Evolutionary conservation across 2,888 invertebrate species (phyloP).

Genomic region (Phasia obesa): DNA sequence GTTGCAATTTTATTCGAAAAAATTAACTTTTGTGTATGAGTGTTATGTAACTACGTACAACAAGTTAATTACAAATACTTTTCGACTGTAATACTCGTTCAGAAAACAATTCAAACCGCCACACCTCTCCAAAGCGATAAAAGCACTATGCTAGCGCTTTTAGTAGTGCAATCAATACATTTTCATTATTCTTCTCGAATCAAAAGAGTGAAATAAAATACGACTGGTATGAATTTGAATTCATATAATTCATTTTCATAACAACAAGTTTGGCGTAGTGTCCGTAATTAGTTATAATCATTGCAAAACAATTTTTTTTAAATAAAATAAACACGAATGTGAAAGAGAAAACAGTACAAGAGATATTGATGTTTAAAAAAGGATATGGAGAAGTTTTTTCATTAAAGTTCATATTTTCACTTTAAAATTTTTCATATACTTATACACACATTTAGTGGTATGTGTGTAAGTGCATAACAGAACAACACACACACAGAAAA

Average conservation of each 20-base stretch:
- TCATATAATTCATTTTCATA: background rate
- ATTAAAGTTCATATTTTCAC: slow-evolving; percentile 74
- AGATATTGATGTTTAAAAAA: slow-evolving; percentile 40
- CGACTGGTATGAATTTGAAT: background rate
- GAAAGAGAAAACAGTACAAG: slow-evolving; percentile 8
- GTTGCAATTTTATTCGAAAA: slow-evolving; percentile 62
- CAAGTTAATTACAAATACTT: slow-evolving; percentile 66
- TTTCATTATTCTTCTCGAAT: background rate
- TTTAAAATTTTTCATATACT: slow-evolving; percentile 54
- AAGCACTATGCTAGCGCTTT: slow-evolving; percentile 17
- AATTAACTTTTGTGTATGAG: slow-evolving; percentile 27
- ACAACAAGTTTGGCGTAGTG: background rate
- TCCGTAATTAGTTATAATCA: slow-evolving; percentile 9
- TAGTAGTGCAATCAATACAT: background rate
- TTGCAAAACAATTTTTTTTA: slow-evolving; percentile 38
- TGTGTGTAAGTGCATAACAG: slow-evolving; percentile 3
- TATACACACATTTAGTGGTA: background rate
- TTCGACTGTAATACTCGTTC: slow-evolving; percentile 46
- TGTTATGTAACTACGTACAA: slow-evolving; percentile 37
- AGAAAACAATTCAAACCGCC: no score
- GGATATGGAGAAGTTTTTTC: slow-evolving; percentile 72
- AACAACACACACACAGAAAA: slow-evolving; percentile 20
- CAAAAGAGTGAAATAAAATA: background rate
- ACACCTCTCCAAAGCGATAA: slow-evolving; percentile 5
- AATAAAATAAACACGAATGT: slow-evolving; percentile 28